phyloP scores from a whole-genome alignment of 2,113 vertebrate genomes.

The Pavo muticus region DNA sequence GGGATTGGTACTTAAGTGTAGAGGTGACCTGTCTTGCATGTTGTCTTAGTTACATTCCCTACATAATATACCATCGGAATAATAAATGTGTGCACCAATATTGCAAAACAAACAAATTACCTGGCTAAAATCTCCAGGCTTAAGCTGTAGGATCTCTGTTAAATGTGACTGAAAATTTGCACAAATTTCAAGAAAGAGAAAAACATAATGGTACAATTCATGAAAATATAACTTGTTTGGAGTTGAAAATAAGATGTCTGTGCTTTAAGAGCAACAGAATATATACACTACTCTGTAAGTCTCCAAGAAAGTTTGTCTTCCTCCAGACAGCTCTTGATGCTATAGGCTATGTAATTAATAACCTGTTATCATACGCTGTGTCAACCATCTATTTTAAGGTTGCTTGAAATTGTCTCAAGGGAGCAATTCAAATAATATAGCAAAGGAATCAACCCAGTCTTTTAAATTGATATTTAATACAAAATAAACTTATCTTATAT shows the following conservation, averaged over 20 bases:
- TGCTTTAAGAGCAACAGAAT: not conserved
- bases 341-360: not conserved
- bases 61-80: not conserved
- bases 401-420: not conserved
- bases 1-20: not conserved
- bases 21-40: not conserved
- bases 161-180: not conserved
- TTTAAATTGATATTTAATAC: not conserved
- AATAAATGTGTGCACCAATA: too few relatives aligned
- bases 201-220: not conserved
- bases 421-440: not conserved
- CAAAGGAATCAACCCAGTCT: not conserved
- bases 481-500: not conserved
- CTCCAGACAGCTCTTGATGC: not conserved
- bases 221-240: not conserved
- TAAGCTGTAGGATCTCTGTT: not conserved
- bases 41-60: not conserved
- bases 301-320: not conserved
- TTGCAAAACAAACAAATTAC: not conserved
- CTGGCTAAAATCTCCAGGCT: not conserved
- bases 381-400: not conserved
- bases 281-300: not conserved
- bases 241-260: not conserved
- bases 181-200: not conserved
- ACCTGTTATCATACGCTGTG: not conserved